phyloP scores from a whole-genome alignment of 2,113 vertebrate species.

The Alosa alosa region DNA sequence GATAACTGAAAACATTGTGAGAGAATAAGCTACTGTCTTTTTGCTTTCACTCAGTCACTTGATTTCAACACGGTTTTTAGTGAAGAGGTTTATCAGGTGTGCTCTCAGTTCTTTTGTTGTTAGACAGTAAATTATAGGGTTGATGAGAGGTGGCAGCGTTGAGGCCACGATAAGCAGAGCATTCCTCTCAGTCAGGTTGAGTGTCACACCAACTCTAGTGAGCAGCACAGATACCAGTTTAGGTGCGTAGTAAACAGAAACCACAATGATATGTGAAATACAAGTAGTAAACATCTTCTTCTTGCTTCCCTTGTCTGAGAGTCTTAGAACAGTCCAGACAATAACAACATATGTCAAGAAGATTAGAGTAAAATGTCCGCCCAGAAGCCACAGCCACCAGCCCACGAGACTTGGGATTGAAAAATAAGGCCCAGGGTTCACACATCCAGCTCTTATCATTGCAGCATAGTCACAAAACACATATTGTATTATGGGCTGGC shows the following conservation, averaged over 20 bases:
- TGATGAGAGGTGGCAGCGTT: conserved; percentile 26
- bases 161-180: conserved; percentile 12
- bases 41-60: background rate
- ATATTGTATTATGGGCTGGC: conserved; percentile 38
- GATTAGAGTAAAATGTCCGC: conserved; percentile 29
- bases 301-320: conserved; percentile 18
- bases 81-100: background rate
- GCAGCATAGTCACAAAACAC: conserved; percentile 42
- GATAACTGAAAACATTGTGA: no score
- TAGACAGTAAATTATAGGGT: conserved; percentile 37
- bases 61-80: background rate
- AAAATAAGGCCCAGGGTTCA: conserved; percentile 43
- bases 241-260: background rate
- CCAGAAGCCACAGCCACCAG: background rate
- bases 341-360: conserved; percentile 34
- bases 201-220: conserved; percentile 19
- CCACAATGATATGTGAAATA: conserved; percentile 22
- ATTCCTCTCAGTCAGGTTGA: conserved; percentile 31
- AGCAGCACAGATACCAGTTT: conserved; percentile 17
- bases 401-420: background rate
- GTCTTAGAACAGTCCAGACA: conserved; percentile 36
- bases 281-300: conserved; percentile 37
- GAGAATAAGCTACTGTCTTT: no score
- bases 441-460: conserved; percentile 42
- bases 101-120: conserved; percentile 29